Evolutionary conservation across 2,888 invertebrate genomes (phyloP).

Genomic region (Dorcus parallelipipedus): DNA sequence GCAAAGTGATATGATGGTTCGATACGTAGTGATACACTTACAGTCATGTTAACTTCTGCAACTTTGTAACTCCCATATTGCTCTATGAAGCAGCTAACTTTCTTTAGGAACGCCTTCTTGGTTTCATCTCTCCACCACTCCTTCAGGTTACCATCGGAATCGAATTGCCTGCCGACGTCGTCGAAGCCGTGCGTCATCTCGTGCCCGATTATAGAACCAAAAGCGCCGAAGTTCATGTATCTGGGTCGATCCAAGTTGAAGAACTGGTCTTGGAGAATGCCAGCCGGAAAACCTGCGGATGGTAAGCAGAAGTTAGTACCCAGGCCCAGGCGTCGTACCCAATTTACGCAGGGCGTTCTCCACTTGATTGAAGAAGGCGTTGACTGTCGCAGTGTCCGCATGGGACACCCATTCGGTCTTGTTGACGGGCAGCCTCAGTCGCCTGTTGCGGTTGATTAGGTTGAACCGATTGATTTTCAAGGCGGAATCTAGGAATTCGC

Average conservation of each 20-base stretch:
- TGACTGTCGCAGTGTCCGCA: not conserved
- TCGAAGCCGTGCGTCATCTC: conserved; percentile 91
- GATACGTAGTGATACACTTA: conserved; percentile 41
- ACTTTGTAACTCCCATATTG: conserved; percentile 91
- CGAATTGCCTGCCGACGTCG: conserved; percentile 88
- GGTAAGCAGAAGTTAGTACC: not conserved
- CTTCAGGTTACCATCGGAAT: conserved; percentile 83
- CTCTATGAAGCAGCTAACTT: conserved; percentile 86
- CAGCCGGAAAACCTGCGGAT: conserved; percentile 82
- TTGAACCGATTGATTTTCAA: not conserved
- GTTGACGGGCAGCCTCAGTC: not conserved
- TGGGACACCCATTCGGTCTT: not conserved
- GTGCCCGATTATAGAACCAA: conserved; percentile 88
- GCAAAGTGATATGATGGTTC: too few relatives aligned
- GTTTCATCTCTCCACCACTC: conserved; percentile 92
- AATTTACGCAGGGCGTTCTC: not conserved
- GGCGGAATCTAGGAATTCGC: not conserved
- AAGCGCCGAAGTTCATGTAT: conserved; percentile 90
- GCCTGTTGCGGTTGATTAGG: not conserved
- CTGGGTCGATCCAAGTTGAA: conserved; percentile 84
- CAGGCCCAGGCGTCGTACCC: not conserved
- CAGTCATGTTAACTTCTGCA: conserved; percentile 69
- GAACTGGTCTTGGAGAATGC: conserved; percentile 88
- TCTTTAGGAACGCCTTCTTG: conserved; percentile 76
- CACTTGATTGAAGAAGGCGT: not conserved